Conservation (phyloP, 2,797 vertebrate genomes). For the Luscinia megarhynchos region DNA sequence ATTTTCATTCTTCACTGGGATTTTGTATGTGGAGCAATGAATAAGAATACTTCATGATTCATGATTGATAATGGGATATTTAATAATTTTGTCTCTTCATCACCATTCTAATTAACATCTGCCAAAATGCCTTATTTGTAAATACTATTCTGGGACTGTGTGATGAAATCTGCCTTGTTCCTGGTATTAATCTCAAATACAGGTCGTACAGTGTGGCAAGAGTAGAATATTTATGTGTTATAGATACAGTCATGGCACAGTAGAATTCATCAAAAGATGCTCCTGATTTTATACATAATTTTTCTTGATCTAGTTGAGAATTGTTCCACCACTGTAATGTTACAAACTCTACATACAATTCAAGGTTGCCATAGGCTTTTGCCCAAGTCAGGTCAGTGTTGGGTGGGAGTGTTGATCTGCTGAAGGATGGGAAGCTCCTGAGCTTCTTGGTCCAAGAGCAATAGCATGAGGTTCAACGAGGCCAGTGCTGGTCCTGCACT, state of each 20-base stretch:
- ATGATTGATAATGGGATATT: not conserved
- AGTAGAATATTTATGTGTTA: not conserved
- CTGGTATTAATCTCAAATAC: not conserved
- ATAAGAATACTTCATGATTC: not conserved
- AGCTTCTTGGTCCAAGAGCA: not conserved
- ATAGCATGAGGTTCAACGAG: not conserved
- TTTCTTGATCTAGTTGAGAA: not conserved
- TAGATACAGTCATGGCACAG: not conserved
- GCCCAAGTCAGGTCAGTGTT: not conserved
- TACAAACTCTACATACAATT: not conserved
- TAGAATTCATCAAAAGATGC: not conserved
- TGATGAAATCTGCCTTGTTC: not conserved
- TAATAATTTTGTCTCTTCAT: not conserved
- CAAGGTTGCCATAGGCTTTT: not conserved
- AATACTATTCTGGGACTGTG: not conserved
- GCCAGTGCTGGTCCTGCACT: rapidly evolving
- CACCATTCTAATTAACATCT: not conserved
- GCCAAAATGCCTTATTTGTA: not conserved
- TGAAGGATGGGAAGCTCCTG: not conserved
- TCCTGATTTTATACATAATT: not conserved
- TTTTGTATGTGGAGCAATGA: not conserved
- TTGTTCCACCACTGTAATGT: not conserved
- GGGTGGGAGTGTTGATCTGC: not conserved
- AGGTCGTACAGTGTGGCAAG: not conserved
- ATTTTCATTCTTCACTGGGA: not conserved